Evolutionary conservation across 1,140 invertebrate genomes (phyloP), one percentile per base, ranked within the genome.

Genomic region (Trypoxylus dichotomus): DNA sequence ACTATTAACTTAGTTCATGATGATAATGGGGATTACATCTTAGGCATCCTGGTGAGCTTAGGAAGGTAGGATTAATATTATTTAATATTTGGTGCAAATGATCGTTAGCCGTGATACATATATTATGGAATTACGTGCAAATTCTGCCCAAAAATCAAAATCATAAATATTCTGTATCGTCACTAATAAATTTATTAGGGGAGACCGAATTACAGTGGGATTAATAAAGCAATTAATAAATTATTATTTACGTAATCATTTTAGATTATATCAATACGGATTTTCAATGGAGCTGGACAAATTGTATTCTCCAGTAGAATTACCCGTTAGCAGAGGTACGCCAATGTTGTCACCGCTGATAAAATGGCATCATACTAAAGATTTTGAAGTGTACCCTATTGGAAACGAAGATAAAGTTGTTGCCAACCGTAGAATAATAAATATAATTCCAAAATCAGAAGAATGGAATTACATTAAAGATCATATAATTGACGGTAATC

Each of bases 401-500:
- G 21, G 87, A 74, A 72, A 41, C 32, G 11, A 74, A 78, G 43
- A 32, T 79, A 74, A 77, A 58, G 25, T n/a, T 37, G 29, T 32
- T 7, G 2, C 7, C 32, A 78, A n/a, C n/a, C 2, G 1, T n/a
- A 37, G 10, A 19, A 21, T n/a, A 0, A 8, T 43, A 15, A 25
- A 41, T 32, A 76, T 91, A 60, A 89, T 91, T 37, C 85, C 94
- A 0, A 86, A 85, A 5, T 91, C 94, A 80, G 91, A 92, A 63
- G 91, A 93, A 77, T 93, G 92, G 83, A 90, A 93, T 68, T 98
- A 91, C 83, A 91, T 96, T 85, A 86, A 87, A 25, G 96, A 95
- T 1, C 97, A 99, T 85, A 89, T 93, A 3, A 94, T 98, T 81
- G 96, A 98, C 87, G 93, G 93, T 85, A 87, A 78, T n/a, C 0